Evolutionary conservation across 2,113 vertebrate species (phyloP), one percentile per base, ranked within the genome.

Genomic region (Heteronetta atricapilla): DNA sequence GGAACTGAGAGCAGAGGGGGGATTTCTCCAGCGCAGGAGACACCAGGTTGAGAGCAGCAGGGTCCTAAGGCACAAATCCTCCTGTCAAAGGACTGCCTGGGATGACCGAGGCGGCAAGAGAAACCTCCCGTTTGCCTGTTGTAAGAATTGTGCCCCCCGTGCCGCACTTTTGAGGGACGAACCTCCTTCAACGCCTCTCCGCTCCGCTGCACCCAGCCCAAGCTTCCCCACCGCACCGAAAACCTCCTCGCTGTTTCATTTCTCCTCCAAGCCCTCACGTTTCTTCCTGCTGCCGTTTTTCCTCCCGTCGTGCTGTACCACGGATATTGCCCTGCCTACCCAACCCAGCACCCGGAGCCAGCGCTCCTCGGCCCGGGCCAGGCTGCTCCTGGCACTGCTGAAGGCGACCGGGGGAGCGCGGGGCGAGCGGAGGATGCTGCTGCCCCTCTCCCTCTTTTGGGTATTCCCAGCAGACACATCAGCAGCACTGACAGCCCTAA

Each of bases 1-100:
- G 0, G 18, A 19, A n/a, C 38, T 0, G 1, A 63, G 48, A 72
- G 76, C 62, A 31, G 48, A 36, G 50, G 44, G 21, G 0, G 1
- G 48, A 56, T 10, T 34, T 5, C 13, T 17, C 59, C 38, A 18
- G 70, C 0, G 52, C 59, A 66, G 66, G n/a, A 62, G 60, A 23
- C 23, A 62, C 60, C 60, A 62, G 60, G 60, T 15, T 62, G 14
- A 26, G 59, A 36, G 59, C 59, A 36, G 59, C 22, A 19, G 15
- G 14, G 59, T 25, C 59, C 25, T 36, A 36, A 62, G 59, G 22
- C 34, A 36, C 23, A 15, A 62, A 25, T 38, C 15, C 60, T 38
- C 60, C 23, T 36, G 23, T 36, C 15, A 23, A 34, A 62, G 34
- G 14, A 38, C 14, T 62, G 34, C 60, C 34, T 26, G 15, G 60